A percentile compares a stretch with the other conserved stretches of the same genome.
Conservation (phyloP, 2,888 invertebrate species). For the Molorchus minor region DNA sequence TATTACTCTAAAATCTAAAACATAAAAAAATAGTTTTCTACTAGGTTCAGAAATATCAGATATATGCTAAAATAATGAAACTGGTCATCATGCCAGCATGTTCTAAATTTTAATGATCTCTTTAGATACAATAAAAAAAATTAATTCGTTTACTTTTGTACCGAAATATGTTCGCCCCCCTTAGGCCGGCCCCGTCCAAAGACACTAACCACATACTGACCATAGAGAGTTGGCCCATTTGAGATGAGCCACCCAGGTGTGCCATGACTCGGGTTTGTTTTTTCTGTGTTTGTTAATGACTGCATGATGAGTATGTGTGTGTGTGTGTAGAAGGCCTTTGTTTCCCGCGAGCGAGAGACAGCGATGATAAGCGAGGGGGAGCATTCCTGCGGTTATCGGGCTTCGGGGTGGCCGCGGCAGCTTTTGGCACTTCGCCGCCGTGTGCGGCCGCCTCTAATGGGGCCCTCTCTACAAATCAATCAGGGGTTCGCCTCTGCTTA, state of each 20-base stretch:
- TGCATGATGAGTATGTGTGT: conserved; percentile 62
- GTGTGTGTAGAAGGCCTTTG: conserved; percentile 53
- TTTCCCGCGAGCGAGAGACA: conserved; percentile 39
- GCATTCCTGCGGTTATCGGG: conserved; percentile 55
- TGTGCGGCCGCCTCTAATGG: conserved; percentile 58
- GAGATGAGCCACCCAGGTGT: conserved; percentile 61
- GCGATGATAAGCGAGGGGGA: conserved; percentile 43
- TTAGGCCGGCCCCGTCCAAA: neutral
- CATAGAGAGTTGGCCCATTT: conserved; percentile 34
- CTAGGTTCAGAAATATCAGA: too few species aligned
- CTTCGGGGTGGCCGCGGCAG: conserved; percentile 57
- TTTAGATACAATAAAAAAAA: neutral
- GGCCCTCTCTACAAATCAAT: conserved; percentile 61
- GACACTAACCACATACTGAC: neutral
- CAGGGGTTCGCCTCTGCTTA: conserved; percentile 46
- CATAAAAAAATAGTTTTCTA: too few species aligned
- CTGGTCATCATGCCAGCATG: too few species aligned
- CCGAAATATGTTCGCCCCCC: too few species aligned
- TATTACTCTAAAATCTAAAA: too few species aligned
- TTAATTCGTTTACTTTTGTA: too few species aligned
- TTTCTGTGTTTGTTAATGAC: conserved; percentile 63
- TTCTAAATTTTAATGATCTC: neutral
- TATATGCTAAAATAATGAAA: too few species aligned
- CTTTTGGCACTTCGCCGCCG: conserved; percentile 50
- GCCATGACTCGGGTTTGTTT: conserved; percentile 59